A percentile compares a stretch with the other conserved stretches of the same genome.
phyloP scores from a whole-genome alignment of 2,113 vertebrate genomes.

The Actinemys pallida region DNA sequence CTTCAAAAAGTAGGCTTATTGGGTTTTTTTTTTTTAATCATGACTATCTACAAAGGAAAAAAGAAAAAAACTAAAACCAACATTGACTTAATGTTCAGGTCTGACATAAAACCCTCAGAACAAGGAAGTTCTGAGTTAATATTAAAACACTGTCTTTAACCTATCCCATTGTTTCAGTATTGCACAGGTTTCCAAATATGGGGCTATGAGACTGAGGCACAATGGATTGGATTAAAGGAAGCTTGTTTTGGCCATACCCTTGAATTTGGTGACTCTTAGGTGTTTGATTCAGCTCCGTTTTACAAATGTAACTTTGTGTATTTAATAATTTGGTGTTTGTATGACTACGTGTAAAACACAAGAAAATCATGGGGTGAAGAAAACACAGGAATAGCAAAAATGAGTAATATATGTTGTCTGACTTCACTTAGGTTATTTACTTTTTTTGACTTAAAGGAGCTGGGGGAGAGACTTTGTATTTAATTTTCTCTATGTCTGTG shows the following conservation, averaged over 20 bases:
- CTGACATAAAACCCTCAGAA: not conserved
- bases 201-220: not conserved
- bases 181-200: not conserved
- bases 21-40: not conserved
- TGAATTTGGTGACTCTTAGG: not conserved
- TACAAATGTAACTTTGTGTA: not conserved
- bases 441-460: slow-evolving; percentile 54
- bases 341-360: not conserved
- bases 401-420: not conserved
- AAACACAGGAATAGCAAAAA: slow-evolving; percentile 16
- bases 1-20: not conserved
- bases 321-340: slow-evolving; percentile 17
- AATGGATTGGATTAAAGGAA: not conserved
- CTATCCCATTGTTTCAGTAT: not conserved
- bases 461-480: not conserved
- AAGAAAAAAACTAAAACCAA: not conserved
- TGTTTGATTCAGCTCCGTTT: slow-evolving; percentile 24
- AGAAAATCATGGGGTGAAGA: not conserved
- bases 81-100: not conserved
- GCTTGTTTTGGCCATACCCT: not conserved
- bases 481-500: not conserved
- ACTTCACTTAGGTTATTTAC: not conserved
- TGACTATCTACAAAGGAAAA: not conserved
- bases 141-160: not conserved
- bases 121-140: not conserved